Evolutionary conservation across 2,113 vertebrate genomes (phyloP).

Genomic region (Todiramphus chloris): DNA sequence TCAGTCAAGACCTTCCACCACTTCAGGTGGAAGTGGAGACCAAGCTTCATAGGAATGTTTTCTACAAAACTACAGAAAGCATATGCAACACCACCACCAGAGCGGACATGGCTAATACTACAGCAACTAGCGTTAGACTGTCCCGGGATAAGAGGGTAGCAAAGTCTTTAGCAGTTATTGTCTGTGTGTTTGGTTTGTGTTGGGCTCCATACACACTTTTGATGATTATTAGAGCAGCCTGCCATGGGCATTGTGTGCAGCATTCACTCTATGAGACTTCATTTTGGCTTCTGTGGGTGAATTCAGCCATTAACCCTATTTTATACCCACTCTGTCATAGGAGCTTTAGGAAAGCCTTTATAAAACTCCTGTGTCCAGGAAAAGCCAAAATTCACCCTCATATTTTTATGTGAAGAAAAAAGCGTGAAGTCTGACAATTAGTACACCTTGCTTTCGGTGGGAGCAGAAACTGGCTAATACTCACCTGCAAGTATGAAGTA

Average conservation of each 20-base stretch:
- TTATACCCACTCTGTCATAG: constrained; percentile 77
- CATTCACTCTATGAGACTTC: constrained; percentile 77
- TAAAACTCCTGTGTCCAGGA: constrained; percentile 73
- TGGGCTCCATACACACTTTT: constrained; percentile 79
- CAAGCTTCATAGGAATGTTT: not conserved
- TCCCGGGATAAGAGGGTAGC: constrained; percentile 77
- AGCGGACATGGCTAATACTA: constrained; percentile 23
- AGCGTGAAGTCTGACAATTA: not conserved
- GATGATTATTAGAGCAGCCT: constrained; percentile 79
- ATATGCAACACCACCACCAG: not conserved
- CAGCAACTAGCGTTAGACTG: constrained; percentile 68
- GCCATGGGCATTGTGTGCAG: constrained; percentile 71
- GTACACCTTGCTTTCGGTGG: not conserved
- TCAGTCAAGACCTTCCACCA: constrained; percentile 55
- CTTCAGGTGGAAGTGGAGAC: constrained; percentile 50
- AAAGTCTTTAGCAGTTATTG: constrained; percentile 77
- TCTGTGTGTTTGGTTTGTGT: constrained; percentile 78
- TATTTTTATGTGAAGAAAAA: constrained; percentile 67
- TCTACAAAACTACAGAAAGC: constrained; percentile 32
- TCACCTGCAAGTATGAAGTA: not conserved
- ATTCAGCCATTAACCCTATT: constrained; percentile 78
- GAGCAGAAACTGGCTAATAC: not conserved
- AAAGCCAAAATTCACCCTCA: constrained; percentile 79
- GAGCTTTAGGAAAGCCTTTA: constrained; percentile 78
- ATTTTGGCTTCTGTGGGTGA: constrained; percentile 81